These are phyloP conservation scores for Ylistrum balloti DNA, from an alignment of 1,140 invertebrate genomes.

Conservation along the genomic window DNA sequence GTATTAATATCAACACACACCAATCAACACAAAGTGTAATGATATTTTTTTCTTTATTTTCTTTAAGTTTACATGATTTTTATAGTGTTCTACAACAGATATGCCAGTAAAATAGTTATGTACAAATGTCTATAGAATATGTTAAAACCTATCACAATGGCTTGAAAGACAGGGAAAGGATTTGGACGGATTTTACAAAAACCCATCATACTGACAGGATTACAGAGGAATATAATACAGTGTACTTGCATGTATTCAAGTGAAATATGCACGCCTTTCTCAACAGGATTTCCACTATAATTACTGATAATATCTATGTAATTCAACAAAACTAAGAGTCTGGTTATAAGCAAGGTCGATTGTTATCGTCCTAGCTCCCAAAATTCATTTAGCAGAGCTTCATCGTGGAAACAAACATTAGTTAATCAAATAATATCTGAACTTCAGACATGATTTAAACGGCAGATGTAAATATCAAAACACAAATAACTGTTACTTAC, in stretches of 20 bases:
- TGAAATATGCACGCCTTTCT: background rate
- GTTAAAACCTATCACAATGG: constrained; percentile 38
- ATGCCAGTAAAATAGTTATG: constrained; percentile 28
- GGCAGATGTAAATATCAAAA: too few relatives aligned
- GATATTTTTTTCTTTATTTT: constrained; percentile 40
- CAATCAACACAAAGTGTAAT: background rate
- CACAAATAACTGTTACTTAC: too few relatives aligned
- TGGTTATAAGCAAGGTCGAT: background rate
- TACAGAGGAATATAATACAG: background rate
- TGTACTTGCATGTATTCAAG: background rate
- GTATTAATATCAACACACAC: background rate
- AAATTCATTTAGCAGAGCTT: too few relatives aligned
- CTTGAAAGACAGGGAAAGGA: constrained; percentile 33
- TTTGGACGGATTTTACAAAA: constrained; percentile 25
- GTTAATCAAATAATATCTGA: too few relatives aligned
- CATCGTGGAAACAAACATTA: too few relatives aligned
- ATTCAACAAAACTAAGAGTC: background rate
- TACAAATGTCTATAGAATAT: background rate
- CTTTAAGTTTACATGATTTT: constrained; percentile 37
- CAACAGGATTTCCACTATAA: background rate
- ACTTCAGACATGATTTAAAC: too few relatives aligned
- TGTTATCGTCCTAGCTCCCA: too few relatives aligned
- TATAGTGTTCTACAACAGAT: constrained; percentile 33
- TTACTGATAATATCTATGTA: background rate
- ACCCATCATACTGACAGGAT: background rate